Base-by-base conservation (phyloP, 2,888 invertebrate species). In the Azorinus chamasolen region DNA sequence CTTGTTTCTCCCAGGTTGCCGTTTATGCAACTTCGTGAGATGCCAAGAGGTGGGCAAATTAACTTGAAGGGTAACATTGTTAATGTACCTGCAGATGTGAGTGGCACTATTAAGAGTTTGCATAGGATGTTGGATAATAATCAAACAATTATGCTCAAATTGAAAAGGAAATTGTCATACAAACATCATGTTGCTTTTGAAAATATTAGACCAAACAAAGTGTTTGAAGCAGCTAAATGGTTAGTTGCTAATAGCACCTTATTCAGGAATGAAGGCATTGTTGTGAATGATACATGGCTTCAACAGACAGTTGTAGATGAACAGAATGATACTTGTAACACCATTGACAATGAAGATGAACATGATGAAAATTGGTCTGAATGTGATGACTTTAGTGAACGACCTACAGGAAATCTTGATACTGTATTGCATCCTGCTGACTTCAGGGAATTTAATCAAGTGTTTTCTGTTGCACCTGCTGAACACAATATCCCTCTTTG, bases 31-130 rank as follows among this genome's bases (percentile, higher is more conserved):
- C 12, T 81, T 10, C 41, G 71, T n/a, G 74, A 74, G 54, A 53
- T 68, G 64, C 75, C 78, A 2, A 66, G 78, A 37, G 81, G 74
- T 20, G 78, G 78, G 16, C 81, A 78, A 39, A 18, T 78, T 14
- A 70, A 57, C 45, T 24, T 78, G 20, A 64, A 57, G 18, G 80
- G 80, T 1, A 78, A 78, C 63, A 51, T 78, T 37, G 77, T 81
- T 16, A 81, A 81, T 78, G 73, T 80, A 12, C 80, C 80, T 18
- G 68, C 76, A 51, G 74, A 81, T 74, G 69, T 74, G 1, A 53
- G 48, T n/a, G 27, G 32, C 18, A 75, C 75, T 37, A 54, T 75
- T 14, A 68, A 55, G 51, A 58, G 54, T 10, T 54, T 81, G 24
- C 81, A 75, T 14, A 22, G 78, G n/a, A 68, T 69, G 66, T 16